Evolutionary conservation across 92 coral and sea anemone genomes (phyloP), one percentile per base, ranked within the genome.

Genomic region (Epizoanthus fatuus): DNA sequence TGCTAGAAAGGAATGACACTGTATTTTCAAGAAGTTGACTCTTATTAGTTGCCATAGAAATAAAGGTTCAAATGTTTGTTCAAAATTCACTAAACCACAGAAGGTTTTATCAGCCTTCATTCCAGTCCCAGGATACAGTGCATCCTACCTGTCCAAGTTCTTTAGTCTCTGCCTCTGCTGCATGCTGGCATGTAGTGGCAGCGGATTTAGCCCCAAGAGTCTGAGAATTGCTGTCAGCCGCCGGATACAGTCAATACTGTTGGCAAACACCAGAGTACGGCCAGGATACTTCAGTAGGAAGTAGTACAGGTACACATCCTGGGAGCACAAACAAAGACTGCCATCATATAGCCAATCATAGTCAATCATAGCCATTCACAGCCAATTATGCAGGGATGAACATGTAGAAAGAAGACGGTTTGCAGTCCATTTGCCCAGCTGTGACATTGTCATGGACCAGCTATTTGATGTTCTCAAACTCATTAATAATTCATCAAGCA

Each of bases 121-220:
- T 29, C 35, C 10, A 29, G 10, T 62, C 7, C 20, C 67, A 17
- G 35, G 67, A 62, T 6, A 17, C 20, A 29, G 14, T 63, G 22
- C 8, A 84, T 15, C 52, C 22, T 19, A 93, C 99, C 99, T 93
- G 77, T 96, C 99, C 11, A 96, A 87, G 79, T 97, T 97, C 85
- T 97, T 97, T 4, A 97, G 91, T 70, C 99, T 78, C 74, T 97
- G 99, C 72, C 98, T 93, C 86, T 97, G 99, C 75, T 97, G 99
- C 98, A 97, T 97, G 14, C 91, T 94, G 66, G 99, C 98, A 68
- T 93, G 99, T 4, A 97, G 73, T 42, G 98, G 97, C 47, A 96
- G 85, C 4, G 99, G 99, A 65, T 92, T 89, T 25, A 95, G 95
- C 65, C 88, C 86, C 66, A 97, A 80, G 32, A 97, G 82, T 37